These are phyloP conservation scores for Lepus europaeus DNA, from an alignment of 2,113 vertebrate genomes.

Conservation along the genomic window DNA sequence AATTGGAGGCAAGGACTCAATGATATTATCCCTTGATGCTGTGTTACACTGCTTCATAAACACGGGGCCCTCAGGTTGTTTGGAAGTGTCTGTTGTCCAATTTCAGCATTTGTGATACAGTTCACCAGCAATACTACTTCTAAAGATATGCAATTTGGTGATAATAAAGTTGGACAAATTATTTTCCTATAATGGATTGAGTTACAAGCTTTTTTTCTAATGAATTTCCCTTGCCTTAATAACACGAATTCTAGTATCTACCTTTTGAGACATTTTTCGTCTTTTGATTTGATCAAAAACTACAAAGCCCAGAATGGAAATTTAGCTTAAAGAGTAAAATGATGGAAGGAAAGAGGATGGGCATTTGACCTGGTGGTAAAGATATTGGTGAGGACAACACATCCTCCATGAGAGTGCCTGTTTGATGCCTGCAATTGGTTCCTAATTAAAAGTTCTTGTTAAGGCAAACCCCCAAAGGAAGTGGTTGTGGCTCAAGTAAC, in stretches of 20 bases:
- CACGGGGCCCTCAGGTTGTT: accelerated
- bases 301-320: not conserved
- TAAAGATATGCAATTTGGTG: not conserved
- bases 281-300: not conserved
- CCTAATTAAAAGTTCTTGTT: no score
- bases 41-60: not conserved
- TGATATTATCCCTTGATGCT: not conserved
- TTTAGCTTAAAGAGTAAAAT: not conserved
- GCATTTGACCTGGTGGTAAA: no score
- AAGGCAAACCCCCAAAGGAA: no score
- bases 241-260: not conserved
- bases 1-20: not conserved
- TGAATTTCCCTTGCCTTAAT: not conserved
- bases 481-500: no score
- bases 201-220: not conserved
- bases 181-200: not conserved
- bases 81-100: not conserved
- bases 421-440: no score
- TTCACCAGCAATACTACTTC: not conserved
- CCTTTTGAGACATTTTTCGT: not conserved
- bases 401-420: no score
- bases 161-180: not conserved
- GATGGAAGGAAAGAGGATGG: no score
- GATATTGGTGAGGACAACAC: no score
- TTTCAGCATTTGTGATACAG: not conserved